Conservation (phyloP, 2,113 vertebrate genomes). For the Rana temporaria region DNA sequence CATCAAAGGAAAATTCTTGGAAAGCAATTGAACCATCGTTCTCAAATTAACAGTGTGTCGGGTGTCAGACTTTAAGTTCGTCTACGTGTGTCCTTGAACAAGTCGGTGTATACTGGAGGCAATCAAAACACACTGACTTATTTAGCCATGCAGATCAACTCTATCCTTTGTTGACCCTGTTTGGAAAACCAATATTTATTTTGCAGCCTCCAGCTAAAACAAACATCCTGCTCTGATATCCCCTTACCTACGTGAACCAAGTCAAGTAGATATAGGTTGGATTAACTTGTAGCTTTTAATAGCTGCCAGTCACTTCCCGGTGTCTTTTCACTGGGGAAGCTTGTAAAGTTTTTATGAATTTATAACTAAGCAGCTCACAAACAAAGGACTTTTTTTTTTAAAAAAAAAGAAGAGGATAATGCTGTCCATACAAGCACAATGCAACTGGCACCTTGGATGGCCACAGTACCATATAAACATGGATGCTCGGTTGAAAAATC, state of each 20-base stretch:
- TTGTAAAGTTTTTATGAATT: too few relatives aligned
- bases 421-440: too few relatives aligned
- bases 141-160: constrained; percentile 55
- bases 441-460: too few relatives aligned
- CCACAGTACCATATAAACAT: too few relatives aligned
- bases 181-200: constrained; percentile 75
- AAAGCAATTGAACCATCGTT: neutral
- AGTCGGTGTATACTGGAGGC: constrained; percentile 4
- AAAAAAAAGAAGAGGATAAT: too few relatives aligned
- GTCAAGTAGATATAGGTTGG: constrained; percentile 61
- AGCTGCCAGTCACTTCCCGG: neutral
- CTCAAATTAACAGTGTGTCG: neutral
- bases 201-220: constrained; percentile 71
- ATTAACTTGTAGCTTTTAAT: neutral
- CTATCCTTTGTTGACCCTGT: constrained; percentile 69
- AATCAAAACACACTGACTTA: neutral
- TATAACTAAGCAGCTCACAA: too few relatives aligned
- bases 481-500: too few relatives aligned
- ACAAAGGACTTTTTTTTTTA: too few relatives aligned
- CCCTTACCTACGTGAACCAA: constrained; percentile 67
- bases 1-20: neutral
- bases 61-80: neutral
- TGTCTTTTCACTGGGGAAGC: too few relatives aligned
- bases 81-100: constrained; percentile 37
- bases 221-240: constrained; percentile 72